A percentile compares a stretch with the other conserved stretches of the same genome.
Conservation (phyloP, 1,140 invertebrate genomes). For the Drosophila fuyamai region DNA sequence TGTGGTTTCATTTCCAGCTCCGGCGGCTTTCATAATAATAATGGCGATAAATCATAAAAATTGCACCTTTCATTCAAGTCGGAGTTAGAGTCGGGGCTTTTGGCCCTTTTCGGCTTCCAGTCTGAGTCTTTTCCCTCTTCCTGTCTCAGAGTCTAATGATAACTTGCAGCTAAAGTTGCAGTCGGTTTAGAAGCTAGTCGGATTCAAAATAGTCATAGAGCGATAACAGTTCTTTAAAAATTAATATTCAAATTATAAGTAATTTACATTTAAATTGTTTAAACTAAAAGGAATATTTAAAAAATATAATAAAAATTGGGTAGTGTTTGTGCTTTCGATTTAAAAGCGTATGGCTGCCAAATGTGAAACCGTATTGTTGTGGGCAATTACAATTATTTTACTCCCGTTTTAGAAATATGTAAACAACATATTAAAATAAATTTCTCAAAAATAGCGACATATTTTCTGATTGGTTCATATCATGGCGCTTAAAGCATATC, state of each 20-base stretch:
- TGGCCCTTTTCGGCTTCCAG: conserved; percentile 23
- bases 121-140: conserved; percentile 25
- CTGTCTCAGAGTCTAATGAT: conserved; percentile 33
- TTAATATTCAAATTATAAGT: too few species aligned
- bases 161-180: conserved; percentile 32
- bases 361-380: too few species aligned
- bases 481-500: conserved; percentile 38
- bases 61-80: conserved; percentile 82
- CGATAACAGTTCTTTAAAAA: too few species aligned
- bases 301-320: too few species aligned
- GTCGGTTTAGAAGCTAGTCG: conserved; percentile 5
- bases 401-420: too few species aligned
- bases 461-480: conserved; percentile 17
- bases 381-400: too few species aligned
- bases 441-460: not conserved
- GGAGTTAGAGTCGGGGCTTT: conserved; percentile 33
- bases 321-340: too few species aligned
- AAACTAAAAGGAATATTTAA: too few species aligned
- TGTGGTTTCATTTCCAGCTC: conserved; percentile 51
- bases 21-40: conserved; percentile 81
- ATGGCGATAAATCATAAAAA: conserved; percentile 83
- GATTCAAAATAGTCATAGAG: too few species aligned
- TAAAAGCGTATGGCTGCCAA: too few species aligned
- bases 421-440: not conserved
- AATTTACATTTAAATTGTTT: too few species aligned